Percentiles rank a stretch among this genome's conserved stretches.
These are phyloP conservation scores for Malthinus flaveolus DNA, from an alignment of 2,888 invertebrate genomes.

Conservation along the genomic window DNA sequence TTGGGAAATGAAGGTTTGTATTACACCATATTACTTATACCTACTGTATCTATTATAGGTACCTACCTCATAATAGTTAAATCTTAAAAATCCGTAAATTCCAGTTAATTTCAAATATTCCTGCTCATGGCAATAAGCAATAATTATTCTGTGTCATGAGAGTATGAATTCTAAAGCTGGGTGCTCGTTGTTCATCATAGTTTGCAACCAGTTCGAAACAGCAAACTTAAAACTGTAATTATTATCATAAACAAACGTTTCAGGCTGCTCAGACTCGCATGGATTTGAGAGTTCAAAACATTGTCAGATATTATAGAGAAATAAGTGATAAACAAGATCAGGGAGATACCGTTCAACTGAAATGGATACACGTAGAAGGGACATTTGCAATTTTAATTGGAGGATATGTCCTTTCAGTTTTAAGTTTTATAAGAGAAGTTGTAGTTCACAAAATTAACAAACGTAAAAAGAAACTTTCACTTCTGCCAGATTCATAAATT, in stretches of 20 bases:
- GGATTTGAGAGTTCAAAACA: conserved; percentile 59
- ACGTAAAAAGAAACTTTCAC: not conserved
- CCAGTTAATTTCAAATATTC: too few species aligned
- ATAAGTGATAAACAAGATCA: conserved; percentile 29
- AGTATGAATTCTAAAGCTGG: too few species aligned
- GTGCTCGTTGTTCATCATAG: too few species aligned
- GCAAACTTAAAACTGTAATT: too few species aligned
- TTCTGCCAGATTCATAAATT: too few species aligned
- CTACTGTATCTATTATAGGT: too few species aligned
- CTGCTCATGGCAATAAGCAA: too few species aligned
- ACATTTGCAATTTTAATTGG: conserved; percentile 44
- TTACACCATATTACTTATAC: not conserved
- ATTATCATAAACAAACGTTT: conserved; percentile 28
- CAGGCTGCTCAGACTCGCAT: conserved; percentile 60
- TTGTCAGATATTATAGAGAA: conserved; percentile 52
- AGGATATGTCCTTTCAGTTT: conserved; percentile 38
- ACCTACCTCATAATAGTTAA: too few species aligned
- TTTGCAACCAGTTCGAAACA: too few species aligned
- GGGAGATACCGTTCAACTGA: conserved; percentile 37
- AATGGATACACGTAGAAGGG: conserved; percentile 48
- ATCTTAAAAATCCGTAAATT: not conserved
- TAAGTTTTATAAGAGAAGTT: conserved; percentile 41
- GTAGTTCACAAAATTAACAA: conserved; percentile 1
- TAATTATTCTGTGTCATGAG: too few species aligned
- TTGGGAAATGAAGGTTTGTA: conserved; percentile 65